A percentile compares a stretch with the other conserved stretches of the same genome.
Conservation (phyloP, 2,888 invertebrate species). For the Drosophila conformis region DNA sequence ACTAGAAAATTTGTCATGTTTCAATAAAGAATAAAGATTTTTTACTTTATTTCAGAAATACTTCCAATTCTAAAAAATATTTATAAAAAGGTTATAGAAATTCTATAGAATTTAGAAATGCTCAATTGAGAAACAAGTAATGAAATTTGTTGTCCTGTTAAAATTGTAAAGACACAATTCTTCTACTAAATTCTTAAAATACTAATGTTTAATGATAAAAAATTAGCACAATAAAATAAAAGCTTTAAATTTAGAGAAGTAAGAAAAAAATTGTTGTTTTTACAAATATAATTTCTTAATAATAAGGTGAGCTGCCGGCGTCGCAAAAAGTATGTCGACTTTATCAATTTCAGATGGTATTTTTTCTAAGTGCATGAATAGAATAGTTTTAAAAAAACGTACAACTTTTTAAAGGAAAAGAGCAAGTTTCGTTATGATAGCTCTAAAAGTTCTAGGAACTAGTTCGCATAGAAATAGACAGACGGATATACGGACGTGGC, state of each 20-base stretch:
- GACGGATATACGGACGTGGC: no score
- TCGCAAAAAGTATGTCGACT: background rate
- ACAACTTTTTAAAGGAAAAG: background rate
- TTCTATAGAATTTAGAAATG: background rate
- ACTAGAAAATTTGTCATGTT: background rate
- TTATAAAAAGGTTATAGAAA: background rate
- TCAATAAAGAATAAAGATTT: no score
- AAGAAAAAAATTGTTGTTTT: background rate
- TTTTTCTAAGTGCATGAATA: background rate
- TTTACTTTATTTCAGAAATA: background rate
- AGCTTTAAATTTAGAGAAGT: background rate
- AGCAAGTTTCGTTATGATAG: background rate
- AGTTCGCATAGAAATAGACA: background rate
- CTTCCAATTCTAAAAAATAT: background rate
- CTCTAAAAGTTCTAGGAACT: background rate
- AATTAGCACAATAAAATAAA: background rate
- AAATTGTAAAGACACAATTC: no score
- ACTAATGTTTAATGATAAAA: background rate
- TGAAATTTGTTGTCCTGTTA: background rate
- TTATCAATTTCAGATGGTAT: background rate
- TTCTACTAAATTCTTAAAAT: background rate
- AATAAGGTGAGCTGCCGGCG: background rate
- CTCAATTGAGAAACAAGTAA: background rate
- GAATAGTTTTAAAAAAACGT: background rate
- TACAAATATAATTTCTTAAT: background rate